These are phyloP conservation scores for Enteromius mattozi DNA, from an alignment of 2,797 vertebrate species.

Conservation along the genomic window DNA sequence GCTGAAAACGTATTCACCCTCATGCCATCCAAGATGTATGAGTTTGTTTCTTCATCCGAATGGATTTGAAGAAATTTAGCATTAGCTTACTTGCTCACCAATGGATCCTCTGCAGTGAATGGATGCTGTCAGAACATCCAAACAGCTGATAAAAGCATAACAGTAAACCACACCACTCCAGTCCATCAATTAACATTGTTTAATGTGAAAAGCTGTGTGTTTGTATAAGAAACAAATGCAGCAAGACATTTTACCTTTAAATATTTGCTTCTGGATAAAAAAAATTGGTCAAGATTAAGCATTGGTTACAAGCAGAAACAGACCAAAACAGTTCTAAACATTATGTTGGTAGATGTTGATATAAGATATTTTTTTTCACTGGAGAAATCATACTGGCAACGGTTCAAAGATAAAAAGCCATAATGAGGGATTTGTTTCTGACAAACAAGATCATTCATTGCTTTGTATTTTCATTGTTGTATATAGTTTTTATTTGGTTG, in stretches of 20 bases:
- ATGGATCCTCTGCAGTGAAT: background rate
- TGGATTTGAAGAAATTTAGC: background rate
- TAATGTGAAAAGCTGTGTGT: background rate
- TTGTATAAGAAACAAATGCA: background rate
- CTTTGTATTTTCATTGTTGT: background rate
- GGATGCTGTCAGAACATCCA: background rate
- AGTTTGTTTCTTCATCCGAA: background rate
- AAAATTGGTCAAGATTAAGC: background rate
- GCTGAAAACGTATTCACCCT: background rate
- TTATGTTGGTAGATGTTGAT: background rate
- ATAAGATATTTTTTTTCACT: background rate
- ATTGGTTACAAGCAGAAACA: background rate
- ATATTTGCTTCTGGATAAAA: background rate
- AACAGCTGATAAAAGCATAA: background rate
- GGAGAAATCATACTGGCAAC: background rate
- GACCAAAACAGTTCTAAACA: background rate
- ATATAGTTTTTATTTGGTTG: background rate
- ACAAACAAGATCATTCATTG: background rate
- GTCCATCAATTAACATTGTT: background rate
- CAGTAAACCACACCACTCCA: background rate
- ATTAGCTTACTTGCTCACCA: background rate
- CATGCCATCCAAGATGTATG: background rate
- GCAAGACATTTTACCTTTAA: background rate
- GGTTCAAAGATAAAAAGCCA: background rate
- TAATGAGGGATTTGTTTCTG: background rate